A percentile compares a stretch with the other conserved stretches of the same genome.
These are phyloP conservation scores for Apus apus DNA, from an alignment of 2,113 vertebrate species.

Conservation along the genomic window DNA sequence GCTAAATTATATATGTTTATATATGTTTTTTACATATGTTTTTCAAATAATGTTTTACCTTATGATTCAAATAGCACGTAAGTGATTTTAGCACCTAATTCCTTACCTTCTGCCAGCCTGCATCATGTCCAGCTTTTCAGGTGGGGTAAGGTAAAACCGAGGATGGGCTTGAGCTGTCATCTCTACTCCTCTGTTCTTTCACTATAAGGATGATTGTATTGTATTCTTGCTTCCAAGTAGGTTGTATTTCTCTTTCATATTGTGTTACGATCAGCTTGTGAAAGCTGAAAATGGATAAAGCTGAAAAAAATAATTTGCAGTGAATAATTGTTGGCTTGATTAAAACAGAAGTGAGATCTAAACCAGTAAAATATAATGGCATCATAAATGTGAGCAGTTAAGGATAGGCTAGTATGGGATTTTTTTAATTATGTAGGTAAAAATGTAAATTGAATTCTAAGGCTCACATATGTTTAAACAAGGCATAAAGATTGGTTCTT, in stretches of 20 bases:
- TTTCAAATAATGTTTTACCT: neutral
- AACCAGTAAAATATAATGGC: neutral
- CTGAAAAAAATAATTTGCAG: neutral
- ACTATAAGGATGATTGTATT: neutral
- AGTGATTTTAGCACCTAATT: neutral
- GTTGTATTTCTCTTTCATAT: neutral
- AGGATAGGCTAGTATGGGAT: neutral
- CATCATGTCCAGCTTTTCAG: neutral
- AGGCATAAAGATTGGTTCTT: neutral
- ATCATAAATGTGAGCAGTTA: neutral
- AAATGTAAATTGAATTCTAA: neutral
- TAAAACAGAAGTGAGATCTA: neutral
- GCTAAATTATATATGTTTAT: neutral
- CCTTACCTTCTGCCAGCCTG: neutral
- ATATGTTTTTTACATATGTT: neutral
- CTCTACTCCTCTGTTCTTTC: neutral
- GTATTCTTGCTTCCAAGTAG: neutral
- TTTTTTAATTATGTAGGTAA: neutral
- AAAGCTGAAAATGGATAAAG: neutral
- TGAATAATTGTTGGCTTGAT: neutral
- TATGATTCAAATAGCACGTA: neutral
- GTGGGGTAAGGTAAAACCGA: neutral
- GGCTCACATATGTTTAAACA: neutral
- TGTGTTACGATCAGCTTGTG: neutral
- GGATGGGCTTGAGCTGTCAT: neutral